phyloP scores from a whole-genome alignment of 2,797 vertebrate species.

The Distichodus sexfasciatus region DNA sequence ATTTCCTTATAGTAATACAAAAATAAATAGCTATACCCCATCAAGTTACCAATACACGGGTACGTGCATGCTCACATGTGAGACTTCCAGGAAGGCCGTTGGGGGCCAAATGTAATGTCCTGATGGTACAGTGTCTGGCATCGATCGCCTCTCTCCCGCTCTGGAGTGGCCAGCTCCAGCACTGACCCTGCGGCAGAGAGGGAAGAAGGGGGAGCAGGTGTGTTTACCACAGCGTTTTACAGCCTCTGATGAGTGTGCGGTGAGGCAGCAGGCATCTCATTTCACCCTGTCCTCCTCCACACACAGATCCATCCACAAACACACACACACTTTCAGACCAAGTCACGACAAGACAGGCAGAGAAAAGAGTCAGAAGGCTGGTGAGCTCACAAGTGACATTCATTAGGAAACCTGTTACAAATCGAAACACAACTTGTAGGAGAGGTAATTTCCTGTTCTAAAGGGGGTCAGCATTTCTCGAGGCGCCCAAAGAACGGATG shows the following conservation, averaged over 20 bases:
- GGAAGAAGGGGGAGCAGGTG: constrained; percentile 46
- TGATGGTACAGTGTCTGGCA: constrained; percentile 10
- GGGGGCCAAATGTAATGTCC: constrained; percentile 18
- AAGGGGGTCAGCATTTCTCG: constrained; percentile 9
- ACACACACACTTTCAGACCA: constrained; percentile 3
- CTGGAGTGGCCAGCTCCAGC: not conserved
- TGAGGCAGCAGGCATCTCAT: constrained; percentile 45
- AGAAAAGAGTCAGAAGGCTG: not conserved
- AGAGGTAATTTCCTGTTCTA: constrained; percentile 23
- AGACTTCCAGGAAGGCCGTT: not conserved
- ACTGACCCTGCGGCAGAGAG: constrained; percentile 15
- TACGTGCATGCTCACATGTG: no score
- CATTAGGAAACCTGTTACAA: constrained; percentile 21
- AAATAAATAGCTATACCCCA: no score
- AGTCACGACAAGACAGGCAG: not conserved
- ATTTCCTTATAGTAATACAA: no score
- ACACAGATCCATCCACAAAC: not conserved
- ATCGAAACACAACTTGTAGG: not conserved
- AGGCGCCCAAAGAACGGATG: not conserved
- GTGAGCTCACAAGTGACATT: not conserved
- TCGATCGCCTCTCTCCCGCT: constrained; percentile 1
- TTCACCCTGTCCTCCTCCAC: constrained; percentile 19
- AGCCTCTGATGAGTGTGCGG: constrained; percentile 40
- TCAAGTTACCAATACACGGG: no score
- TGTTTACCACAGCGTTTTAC: constrained; percentile 45